Conservation (phyloP, 2,113 vertebrate genomes). For the Heterotis niloticus region DNA sequence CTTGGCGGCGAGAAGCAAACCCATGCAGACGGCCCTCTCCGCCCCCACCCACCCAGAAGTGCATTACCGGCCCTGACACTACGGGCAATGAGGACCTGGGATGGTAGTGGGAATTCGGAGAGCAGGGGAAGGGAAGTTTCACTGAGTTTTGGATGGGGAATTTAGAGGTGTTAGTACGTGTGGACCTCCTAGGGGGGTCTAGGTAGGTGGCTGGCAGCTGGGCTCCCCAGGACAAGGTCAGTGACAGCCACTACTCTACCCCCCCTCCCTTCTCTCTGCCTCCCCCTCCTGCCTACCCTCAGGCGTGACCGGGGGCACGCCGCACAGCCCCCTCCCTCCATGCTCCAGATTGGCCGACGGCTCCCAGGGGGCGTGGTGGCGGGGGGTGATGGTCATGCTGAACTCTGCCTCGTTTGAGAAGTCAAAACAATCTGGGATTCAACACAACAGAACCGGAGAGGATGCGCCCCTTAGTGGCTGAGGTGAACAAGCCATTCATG, state of each 20-base stretch:
- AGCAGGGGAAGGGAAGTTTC: slow-evolving; percentile 36
- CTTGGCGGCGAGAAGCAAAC: slow-evolving; percentile 42
- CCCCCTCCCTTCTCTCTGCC: slow-evolving; percentile 68
- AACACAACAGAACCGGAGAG: slow-evolving; percentile 80
- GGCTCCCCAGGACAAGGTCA: slow-evolving; percentile 62
- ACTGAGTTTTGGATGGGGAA: slow-evolving; percentile 30
- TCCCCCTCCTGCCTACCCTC: slow-evolving; percentile 95
- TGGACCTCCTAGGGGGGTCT: slow-evolving; percentile 48
- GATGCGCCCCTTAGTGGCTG: slow-evolving; percentile 69
- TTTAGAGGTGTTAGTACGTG: slow-evolving; percentile 52
- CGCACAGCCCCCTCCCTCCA: slow-evolving; percentile 82
- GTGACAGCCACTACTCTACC: slow-evolving; percentile 67
- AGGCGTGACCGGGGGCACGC: slow-evolving; percentile 85
- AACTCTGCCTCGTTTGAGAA: slow-evolving; percentile 90
- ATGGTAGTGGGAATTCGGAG: slow-evolving; percentile 34
- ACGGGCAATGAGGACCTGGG: slow-evolving; percentile 45
- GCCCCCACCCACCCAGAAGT: slow-evolving; percentile 53
- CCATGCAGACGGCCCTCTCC: slow-evolving; percentile 67
- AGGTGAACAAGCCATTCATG: slow-evolving; percentile 29
- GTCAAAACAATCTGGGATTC: slow-evolving; percentile 99
- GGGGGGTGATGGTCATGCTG: slow-evolving; percentile 83
- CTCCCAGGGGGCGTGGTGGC: slow-evolving; percentile 80
- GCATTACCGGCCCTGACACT: slow-evolving; percentile 63
- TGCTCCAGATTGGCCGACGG: slow-evolving; percentile 78
- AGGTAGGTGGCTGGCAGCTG: slow-evolving; percentile 39